Conservation (phyloP, 1,140 invertebrate species). For the Anoplophora glabripennis region DNA sequence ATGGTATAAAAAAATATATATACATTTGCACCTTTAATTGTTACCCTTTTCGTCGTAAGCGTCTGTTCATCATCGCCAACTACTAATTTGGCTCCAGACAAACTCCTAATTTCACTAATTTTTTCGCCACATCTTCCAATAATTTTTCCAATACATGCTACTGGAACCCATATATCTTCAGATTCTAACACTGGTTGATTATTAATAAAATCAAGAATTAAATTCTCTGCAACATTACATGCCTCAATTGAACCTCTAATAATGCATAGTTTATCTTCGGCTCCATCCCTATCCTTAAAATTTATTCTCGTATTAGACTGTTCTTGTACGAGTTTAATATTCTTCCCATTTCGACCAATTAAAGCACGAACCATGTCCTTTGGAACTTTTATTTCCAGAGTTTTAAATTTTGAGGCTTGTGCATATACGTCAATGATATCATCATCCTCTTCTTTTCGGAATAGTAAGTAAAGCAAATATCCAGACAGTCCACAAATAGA, state of each 20-base stretch:
- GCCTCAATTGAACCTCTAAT: slow-evolving; percentile 63
- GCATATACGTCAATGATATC: slow-evolving; percentile 30
- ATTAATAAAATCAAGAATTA: slow-evolving; percentile 69
- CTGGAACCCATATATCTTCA: slow-evolving; percentile 63
- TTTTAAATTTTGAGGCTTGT: slow-evolving; percentile 39
- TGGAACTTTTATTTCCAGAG: slow-evolving; percentile 51
- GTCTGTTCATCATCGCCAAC: slow-evolving; percentile 45
- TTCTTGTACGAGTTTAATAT: slow-evolving; percentile 69
- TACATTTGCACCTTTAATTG: slow-evolving; percentile 46
- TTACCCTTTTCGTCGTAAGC: slow-evolving; percentile 36
- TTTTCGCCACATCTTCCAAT: slow-evolving; percentile 69
- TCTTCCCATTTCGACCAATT: slow-evolving; percentile 64
- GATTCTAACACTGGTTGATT: slow-evolving; percentile 64
- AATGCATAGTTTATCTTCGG: slow-evolving; percentile 59
- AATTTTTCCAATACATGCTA: slow-evolving; percentile 62
- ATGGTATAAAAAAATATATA: background rate
- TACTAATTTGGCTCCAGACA: slow-evolving; percentile 62
- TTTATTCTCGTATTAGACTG: slow-evolving; percentile 67
- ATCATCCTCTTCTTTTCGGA: slow-evolving; percentile 48
- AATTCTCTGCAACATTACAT: slow-evolving; percentile 64
- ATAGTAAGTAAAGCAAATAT: slow-evolving; percentile 49
- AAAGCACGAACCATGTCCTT: slow-evolving; percentile 50
- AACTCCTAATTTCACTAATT: slow-evolving; percentile 65
- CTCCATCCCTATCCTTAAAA: slow-evolving; percentile 56
- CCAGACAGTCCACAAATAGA: slow-evolving; percentile 50